Evolutionary conservation across 2,797 vertebrate species (phyloP), one percentile per base, ranked within the genome.

Genomic region (Tenualosa thibaudeaui): DNA sequence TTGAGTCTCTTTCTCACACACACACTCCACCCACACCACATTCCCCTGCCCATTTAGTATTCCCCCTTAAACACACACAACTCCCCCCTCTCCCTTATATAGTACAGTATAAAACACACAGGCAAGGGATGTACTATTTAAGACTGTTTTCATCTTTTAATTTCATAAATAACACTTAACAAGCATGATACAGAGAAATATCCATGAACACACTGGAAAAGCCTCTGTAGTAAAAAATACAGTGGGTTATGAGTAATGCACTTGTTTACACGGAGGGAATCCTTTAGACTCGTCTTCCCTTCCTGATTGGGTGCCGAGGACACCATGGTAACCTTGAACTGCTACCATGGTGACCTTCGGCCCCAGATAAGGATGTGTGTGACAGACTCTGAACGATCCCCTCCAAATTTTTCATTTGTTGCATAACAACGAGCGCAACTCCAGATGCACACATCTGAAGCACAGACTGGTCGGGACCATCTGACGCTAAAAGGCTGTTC

Each of bases 81-180:
- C 2, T 10, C 62, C 8, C 7, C 58, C 9, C 62, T 3, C 62
- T 31, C 51, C 24, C 19, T 81, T 31, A 31, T 1, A 31, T 31
- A 31, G 31, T 31, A 31, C 56, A 0, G 8, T 31, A 31, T 31
- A 50, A 46, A 82, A 78, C 24, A 83, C 31, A 40, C 31, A 75
- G 68, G 15, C 68, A 19, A 75, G 31, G 65, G 5, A 31, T 75
- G 13, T 85, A 81, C 78, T 31, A 81, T 87, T 53, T 91, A 92
- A 89, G 88, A 94, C 94, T 92, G 92, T 93, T 46, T 19, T 90
- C 4, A 46, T 46, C 46, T 46, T 94, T 88, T 92, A 88, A 88
- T 92, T 88, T 94, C 92, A 95, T 95, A 96, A 95, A 96, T 95
- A 96, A 96, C 94, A 95, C 93, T 94, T 91, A 94, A 95, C 94